A percentile compares a stretch with the other conserved stretches of the same genome.
These are phyloP conservation scores for Streblospio benedicti DNA, from an alignment of 1,140 invertebrate genomes.

Conservation along the genomic window DNA sequence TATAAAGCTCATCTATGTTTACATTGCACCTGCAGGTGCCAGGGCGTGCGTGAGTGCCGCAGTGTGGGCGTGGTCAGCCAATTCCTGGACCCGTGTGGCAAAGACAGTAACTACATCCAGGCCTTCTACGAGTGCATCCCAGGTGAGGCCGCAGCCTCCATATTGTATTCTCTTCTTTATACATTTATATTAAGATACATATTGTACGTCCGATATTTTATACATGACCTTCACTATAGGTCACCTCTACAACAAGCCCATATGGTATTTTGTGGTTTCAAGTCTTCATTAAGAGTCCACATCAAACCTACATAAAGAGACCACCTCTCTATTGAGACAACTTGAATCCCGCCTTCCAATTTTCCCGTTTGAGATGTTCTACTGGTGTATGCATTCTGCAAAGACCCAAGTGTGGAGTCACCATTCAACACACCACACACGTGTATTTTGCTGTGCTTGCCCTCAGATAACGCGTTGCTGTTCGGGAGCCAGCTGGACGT, in stretches of 20 bases:
- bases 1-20: no score
- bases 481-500: neutral
- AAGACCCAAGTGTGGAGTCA: neutral
- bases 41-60: no score
- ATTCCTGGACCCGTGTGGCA: constrained; percentile 1
- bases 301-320: neutral
- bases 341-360: neutral
- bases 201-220: no score
- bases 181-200: no score
- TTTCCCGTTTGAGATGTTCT: neutral
- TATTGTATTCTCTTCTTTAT: no score
- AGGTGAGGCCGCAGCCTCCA: neutral
- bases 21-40: neutral
- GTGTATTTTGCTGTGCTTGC: neutral
- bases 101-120: constrained; percentile 1
- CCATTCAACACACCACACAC: neutral
- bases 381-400: neutral
- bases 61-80: neutral
- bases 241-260: neutral
- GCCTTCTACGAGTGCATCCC: neutral
- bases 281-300: neutral
- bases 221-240: neutral
- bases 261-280: neutral
- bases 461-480: neutral
- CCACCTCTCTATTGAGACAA: neutral